Base-by-base conservation (phyloP, 2,888 invertebrate species). In the Agrochola lota region DNA sequence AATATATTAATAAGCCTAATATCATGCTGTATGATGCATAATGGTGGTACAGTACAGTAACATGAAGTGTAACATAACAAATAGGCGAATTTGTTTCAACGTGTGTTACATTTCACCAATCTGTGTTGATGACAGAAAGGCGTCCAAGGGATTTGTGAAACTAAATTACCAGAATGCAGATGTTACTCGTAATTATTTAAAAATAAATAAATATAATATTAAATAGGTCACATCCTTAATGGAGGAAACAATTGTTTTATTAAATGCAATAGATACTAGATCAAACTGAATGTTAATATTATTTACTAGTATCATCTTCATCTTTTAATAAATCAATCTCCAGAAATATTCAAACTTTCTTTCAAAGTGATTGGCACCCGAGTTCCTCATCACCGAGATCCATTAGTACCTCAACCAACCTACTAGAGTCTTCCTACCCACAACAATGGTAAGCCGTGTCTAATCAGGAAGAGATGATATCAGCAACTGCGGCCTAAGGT, bases 391-490 rank as follows among this genome's bases (percentile, higher is more conserved):
- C 15, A 26, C 40, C 60, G 84, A 78, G 71, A 46, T 30, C 30
- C 63, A 68, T 55, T 59, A 57, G 84, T 83, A 83, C 55, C 5
- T n/a, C 43, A 30, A 26, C 20, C 17, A 46, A 59, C 15, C 4
- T 26, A 26, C 62, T 20, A 64, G 70, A 40, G 85, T 62, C 78
- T 86, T 86, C 84, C 78, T 86, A 69, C 35, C 30, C 20, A 77
- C 43, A 86, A 87, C 85, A 93, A 92, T 92, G 90, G 92, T 88
- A 84, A 89, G 88, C 85, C 88, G 87, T 88, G 91, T 90, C 91
- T 91, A 93, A 93, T 93, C 93, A 92, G 93, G 92, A 92, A 93
- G 82, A 78, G 93, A 93, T 93, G 88, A 46, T 91, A 94, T 94
- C 93, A 77, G 74, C 70, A 5, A 62, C 80, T 62, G 80, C 77